Percentiles rank a stretch among this genome's conserved stretches.
These are phyloP conservation scores for Cheumatopsyche charites DNA, from an alignment of 1,140 invertebrate species.

Conservation along the genomic window DNA sequence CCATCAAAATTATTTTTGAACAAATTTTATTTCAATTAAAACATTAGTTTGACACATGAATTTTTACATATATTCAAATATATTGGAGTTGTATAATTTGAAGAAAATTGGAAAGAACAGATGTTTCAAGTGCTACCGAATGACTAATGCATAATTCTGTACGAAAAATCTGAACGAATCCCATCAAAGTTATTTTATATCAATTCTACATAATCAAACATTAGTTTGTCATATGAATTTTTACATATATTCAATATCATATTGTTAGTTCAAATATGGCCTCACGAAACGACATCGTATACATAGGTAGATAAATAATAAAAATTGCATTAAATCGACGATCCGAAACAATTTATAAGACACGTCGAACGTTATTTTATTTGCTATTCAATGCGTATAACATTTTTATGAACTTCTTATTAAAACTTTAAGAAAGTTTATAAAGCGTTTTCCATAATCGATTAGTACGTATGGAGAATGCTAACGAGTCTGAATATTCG, in stretches of 20 bases:
- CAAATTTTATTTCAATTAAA: neutral
- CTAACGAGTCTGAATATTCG: conserved; percentile 19
- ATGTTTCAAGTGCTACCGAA: too few species aligned
- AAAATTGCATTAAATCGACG: neutral
- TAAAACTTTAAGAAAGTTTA: conserved; percentile 28
- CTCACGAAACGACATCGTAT: too few species aligned
- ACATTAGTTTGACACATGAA: neutral
- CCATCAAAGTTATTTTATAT: too few species aligned
- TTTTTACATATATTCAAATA: neutral
- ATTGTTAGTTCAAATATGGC: too few species aligned
- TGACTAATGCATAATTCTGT: too few species aligned
- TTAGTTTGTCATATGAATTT: too few species aligned
- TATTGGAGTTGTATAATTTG: too few species aligned
- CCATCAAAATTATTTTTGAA: too few species aligned
- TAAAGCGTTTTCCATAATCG: conserved; percentile 26
- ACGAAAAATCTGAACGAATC: too few species aligned
- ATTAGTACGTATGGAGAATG: conserved; percentile 17
- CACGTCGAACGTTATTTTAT: neutral
- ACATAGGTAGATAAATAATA: neutral
- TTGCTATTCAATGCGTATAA: conserved; percentile 13
- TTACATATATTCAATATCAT: too few species aligned
- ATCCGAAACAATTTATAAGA: neutral
- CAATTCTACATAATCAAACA: too few species aligned
- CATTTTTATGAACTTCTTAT: conserved; percentile 25
- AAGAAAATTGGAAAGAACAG: too few species aligned